Conservation (phyloP, 2,113 vertebrate genomes). For the Oxygymnocypris stewartii region DNA sequence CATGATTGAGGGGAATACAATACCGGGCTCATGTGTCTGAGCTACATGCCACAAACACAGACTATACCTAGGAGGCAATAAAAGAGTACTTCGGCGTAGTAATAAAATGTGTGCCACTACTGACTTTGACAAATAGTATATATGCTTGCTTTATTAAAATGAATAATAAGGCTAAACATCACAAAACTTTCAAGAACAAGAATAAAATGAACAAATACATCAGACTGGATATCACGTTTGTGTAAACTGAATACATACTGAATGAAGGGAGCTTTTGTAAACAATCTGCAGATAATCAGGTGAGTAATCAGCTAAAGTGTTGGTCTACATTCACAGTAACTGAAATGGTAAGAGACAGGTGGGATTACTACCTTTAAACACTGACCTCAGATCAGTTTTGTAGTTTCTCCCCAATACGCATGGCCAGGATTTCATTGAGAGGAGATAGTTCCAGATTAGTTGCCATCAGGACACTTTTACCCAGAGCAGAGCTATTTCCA, state of each 20-base stretch:
- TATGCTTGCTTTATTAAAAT: not conserved
- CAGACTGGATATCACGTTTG: not conserved
- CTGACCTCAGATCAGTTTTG: slow-evolving; percentile 35
- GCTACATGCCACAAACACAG: slow-evolving; percentile 16
- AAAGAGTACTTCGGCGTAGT: not conserved
- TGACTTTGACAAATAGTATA: not conserved
- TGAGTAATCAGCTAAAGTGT: slow-evolving; percentile 73
- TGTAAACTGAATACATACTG: not conserved
- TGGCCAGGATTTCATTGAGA: not conserved
- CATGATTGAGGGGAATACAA: slow-evolving; percentile 47
- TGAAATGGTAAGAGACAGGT: slow-evolving; percentile 60
- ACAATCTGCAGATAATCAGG: slow-evolving; percentile 67
- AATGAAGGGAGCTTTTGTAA: slow-evolving; percentile 57
- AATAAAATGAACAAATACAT: not conserved
- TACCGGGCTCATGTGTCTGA: slow-evolving; percentile 41
- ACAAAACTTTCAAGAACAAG: not conserved
- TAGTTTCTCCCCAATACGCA: not conserved
- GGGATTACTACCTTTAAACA: slow-evolving; percentile 62
- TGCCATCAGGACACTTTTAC: not conserved
- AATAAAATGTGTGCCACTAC: not conserved
- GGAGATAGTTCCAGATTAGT: not conserved
- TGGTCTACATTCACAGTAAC: slow-evolving; percentile 64
- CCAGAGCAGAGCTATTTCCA: not conserved
- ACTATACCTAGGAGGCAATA: not conserved
- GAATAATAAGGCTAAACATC: not conserved